Percentiles rank a stretch among this genome's conserved stretches.
phyloP scores from a whole-genome alignment of 2,888 invertebrate genomes.

The Syritta pipiens region DNA sequence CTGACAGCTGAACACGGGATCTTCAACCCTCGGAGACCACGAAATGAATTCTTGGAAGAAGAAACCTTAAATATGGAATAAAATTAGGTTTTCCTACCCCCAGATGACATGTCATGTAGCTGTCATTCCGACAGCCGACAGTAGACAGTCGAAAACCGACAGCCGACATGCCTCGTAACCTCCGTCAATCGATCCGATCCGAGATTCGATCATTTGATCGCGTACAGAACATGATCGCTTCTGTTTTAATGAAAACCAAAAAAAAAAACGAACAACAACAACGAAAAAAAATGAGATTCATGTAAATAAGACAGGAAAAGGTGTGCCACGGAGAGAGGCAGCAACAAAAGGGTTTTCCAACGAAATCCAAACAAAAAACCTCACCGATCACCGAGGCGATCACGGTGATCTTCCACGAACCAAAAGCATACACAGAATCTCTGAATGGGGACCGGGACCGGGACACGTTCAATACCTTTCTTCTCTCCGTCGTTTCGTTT shows the following conservation, averaged over 20 bases:
- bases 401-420: constrained; percentile 57
- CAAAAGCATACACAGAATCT: constrained; percentile 40
- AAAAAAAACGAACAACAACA: neutral
- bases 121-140: no score
- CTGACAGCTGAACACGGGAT: constrained; percentile 40
- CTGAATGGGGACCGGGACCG: no score
- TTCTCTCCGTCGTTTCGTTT: neutral
- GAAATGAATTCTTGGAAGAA: constrained; percentile 48
- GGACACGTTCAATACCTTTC: no score
- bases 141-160: no score
- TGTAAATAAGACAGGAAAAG: constrained; percentile 65
- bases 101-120: constrained; percentile 47
- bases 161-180: no score
- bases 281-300: constrained; percentile 28
- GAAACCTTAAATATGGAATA: constrained; percentile 24
- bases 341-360: constrained; percentile 59
- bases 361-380: constrained; percentile 54
- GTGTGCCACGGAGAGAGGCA: constrained; percentile 46
- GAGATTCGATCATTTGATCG: constrained; percentile 43
- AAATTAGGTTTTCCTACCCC: constrained; percentile 27
- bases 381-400: constrained; percentile 22
- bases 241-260: constrained; percentile 35
- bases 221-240: constrained; percentile 56
- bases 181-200: no score
- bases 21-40: no score